These are phyloP conservation scores for Elephas maximus DNA, from an alignment of 2,113 vertebrate genomes.

Conservation along the genomic window DNA sequence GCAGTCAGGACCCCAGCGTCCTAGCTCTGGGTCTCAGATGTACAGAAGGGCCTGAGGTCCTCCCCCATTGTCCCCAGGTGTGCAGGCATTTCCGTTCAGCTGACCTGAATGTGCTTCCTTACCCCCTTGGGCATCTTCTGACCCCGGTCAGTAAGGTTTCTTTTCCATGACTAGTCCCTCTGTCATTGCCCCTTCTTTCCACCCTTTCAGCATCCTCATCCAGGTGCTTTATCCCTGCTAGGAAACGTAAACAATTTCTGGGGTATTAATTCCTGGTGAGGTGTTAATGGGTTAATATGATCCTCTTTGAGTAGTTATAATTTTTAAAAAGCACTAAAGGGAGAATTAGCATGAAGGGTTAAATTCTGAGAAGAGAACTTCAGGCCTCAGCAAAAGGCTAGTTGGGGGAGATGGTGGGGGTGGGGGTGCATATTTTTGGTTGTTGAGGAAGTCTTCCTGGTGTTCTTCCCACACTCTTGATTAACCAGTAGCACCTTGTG, in stretches of 20 bases:
- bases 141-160: neutral
- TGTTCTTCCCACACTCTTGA: neutral
- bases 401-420: neutral
- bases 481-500: neutral
- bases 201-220: neutral
- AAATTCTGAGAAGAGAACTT: neutral
- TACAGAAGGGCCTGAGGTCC: neutral
- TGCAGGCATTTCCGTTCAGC: neutral
- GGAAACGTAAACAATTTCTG: neutral
- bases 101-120: neutral
- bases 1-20: neutral
- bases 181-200: neutral
- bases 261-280: neutral
- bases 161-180: neutral
- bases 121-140: neutral
- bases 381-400: neutral
- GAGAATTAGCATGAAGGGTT: neutral
- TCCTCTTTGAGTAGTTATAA: neutral
- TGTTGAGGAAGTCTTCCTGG: neutral
- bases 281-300: neutral
- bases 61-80: neutral
- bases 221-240: neutral
- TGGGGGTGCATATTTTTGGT: neutral
- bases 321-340: constrained; percentile 8
- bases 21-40: neutral